These are phyloP conservation scores for Theonella swinhoei DNA, from an alignment of 37 sponge, comb jelly and placozoan genomes.

Conservation along the genomic window DNA sequence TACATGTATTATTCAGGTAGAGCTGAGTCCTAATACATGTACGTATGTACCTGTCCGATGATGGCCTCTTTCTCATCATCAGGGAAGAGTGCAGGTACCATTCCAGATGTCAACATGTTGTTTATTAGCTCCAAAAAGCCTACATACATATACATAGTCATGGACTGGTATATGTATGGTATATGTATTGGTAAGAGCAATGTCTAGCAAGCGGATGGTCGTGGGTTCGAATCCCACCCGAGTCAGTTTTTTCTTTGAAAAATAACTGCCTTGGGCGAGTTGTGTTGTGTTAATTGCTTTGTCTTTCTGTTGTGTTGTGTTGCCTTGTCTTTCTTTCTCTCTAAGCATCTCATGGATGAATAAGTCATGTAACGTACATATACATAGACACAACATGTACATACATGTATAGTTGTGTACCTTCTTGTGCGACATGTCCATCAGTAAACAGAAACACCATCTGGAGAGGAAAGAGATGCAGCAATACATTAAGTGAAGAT, in stretches of 20 bases:
- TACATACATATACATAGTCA: constrained; percentile 1
- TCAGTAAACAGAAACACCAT: constrained; percentile 98
- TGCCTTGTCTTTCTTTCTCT: no score
- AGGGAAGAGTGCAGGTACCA: constrained; percentile 97
- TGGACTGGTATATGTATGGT: no score
- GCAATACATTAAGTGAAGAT: not conserved
- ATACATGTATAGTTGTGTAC: not conserved
- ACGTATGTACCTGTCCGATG: constrained; percentile 79
- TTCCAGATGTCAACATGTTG: constrained; percentile 99
- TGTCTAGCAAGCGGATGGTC: no score
- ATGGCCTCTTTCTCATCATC: constrained; percentile 98
- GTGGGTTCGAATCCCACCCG: no score
- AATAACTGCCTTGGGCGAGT: no score
- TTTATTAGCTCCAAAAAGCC: constrained; percentile 98
- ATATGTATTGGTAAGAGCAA: no score
- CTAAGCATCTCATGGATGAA: no score
- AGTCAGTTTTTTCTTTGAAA: no score
- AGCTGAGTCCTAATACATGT: no score
- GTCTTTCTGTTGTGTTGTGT: no score
- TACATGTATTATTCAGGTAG: no score
- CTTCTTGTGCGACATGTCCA: constrained; percentile 99
- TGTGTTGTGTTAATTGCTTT: no score
- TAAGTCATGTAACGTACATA: constrained; percentile 81
- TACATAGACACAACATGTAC: not conserved
- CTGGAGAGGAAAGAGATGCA: not conserved